Base-by-base conservation (phyloP, 2,888 invertebrate species). In the Anoplius nigerrimus region DNA sequence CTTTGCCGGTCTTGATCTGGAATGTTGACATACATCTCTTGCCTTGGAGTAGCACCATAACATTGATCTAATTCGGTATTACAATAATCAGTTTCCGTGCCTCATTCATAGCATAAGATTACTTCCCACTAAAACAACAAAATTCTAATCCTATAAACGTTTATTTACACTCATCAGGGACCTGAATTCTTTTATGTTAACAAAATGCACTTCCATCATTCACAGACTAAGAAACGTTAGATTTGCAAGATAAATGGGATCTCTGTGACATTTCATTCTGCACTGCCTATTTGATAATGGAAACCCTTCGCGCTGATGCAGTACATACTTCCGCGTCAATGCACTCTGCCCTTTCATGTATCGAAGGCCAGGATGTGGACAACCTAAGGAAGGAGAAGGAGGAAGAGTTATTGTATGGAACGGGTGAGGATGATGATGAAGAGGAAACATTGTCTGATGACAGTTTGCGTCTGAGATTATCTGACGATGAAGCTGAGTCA, bases 381-480 rank as follows among this genome's bases (percentile, higher is more conserved):
- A 78, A 82, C 34, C 75, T 81, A 69, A 74, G 81, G 16, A 83
- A 81, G 67, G 81, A 86, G 63, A 81, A 81, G 68, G 84, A 84
- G 66, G 83, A 84, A 20, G 84, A 84, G 58, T 74, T 85, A 42
- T 82, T 86, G 66, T 84, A 79, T 69, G 70, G 74, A 27, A 52
- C 54, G 20, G 80, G 71, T 46, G 78, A 74, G 66, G 82, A 79
- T 68, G 83, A 81, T 46, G 82, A 83, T 55, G 87, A 86, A 66
- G 86, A 87, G 54, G 87, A 86, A 66, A 75, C 79, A 45, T 62
- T 83, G 11, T 86, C 83, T 0, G 86, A 86, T 66, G 87, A 85
- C 65, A 86, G 84, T 71, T 82, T 88, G 59, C 85, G 84, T 57
- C 83, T 89, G 70, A 84, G 83, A 76, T 68, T 88, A n/a, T 88